Evolutionary conservation across 2,888 invertebrate genomes (phyloP).

Genomic region (Heterodera filipjevi): DNA sequence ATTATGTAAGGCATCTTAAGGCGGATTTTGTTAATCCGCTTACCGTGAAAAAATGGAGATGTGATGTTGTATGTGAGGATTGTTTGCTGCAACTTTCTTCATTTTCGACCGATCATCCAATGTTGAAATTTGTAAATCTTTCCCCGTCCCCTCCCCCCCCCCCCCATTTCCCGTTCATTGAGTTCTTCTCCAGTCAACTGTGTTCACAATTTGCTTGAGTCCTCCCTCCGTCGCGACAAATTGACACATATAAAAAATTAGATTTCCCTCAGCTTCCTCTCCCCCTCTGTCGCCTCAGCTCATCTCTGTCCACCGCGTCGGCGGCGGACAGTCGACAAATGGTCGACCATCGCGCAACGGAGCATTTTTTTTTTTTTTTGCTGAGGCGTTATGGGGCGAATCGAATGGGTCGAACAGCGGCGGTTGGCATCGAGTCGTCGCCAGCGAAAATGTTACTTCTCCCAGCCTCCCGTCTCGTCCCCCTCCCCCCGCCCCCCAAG

Average conservation of each 20-base stretch:
- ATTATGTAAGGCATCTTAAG: no score
- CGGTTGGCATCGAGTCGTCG: not conserved
- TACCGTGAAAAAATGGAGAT: no score
- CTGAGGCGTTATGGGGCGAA: not conserved
- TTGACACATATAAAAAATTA: not conserved
- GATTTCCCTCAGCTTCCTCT: not conserved
- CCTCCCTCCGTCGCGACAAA: not conserved
- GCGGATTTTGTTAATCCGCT: no score
- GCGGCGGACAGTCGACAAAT: not conserved
- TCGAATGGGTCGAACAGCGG: not conserved
- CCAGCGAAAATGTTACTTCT: no score
- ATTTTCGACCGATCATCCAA: not conserved
- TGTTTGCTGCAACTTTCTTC: not conserved
- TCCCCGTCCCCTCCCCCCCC: not conserved
- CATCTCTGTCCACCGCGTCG: not conserved
- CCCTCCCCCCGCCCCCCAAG: not conserved
- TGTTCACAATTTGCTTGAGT: not conserved
- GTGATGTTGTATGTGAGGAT: no score
- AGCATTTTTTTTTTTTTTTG: not conserved
- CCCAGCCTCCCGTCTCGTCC: not conserved
- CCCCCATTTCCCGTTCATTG: not conserved
- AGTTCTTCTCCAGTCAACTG: not conserved
- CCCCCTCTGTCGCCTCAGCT: not conserved
- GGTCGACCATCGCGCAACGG: not conserved
- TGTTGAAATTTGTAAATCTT: not conserved